These are phyloP conservation scores for Trilocha varians DNA, from an alignment of 2,888 invertebrate genomes.

Conservation along the genomic window DNA sequence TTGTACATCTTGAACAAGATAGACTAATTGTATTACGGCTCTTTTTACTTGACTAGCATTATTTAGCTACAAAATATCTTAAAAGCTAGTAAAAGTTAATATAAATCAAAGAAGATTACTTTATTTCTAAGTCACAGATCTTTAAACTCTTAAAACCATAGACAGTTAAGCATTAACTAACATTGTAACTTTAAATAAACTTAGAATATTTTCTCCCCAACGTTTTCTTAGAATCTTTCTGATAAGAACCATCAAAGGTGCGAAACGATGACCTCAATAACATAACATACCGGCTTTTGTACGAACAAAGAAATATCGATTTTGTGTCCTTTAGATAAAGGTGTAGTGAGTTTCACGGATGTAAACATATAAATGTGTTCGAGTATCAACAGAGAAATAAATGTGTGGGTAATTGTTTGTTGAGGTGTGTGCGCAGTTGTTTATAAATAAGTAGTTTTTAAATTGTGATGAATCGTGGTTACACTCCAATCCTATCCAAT, in stretches of 20 bases:
- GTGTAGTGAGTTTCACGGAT: slow-evolving; percentile 2
- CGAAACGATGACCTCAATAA: slow-evolving; percentile 60
- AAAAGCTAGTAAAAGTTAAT: too few species aligned
- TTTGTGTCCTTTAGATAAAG: slow-evolving; percentile 13
- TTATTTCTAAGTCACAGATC: too few species aligned
- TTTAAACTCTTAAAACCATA: too few species aligned
- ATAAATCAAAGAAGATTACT: too few species aligned
- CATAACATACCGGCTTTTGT: slow-evolving; percentile 9
- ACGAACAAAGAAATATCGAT: slow-evolving; percentile 13
- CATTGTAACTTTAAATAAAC: too few species aligned
- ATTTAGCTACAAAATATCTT: too few species aligned
- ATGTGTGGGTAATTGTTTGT: not conserved
- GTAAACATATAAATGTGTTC: slow-evolving; percentile 5
- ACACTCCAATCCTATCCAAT: not conserved
- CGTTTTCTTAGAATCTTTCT: slow-evolving; percentile 51
- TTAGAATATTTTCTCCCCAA: slow-evolving; percentile 35
- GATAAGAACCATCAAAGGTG: slow-evolving; percentile 60
- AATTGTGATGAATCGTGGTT: not conserved
- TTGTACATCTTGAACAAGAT: too few species aligned
- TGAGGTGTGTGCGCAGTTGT: not conserved
- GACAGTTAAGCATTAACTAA: too few species aligned
- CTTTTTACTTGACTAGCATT: too few species aligned
- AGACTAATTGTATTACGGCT: too few species aligned
- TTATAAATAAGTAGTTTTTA: not conserved
- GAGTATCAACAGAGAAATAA: not conserved